Conservation (phyloP, 2,888 invertebrate species). For the Drosophila nigricruria region DNA sequence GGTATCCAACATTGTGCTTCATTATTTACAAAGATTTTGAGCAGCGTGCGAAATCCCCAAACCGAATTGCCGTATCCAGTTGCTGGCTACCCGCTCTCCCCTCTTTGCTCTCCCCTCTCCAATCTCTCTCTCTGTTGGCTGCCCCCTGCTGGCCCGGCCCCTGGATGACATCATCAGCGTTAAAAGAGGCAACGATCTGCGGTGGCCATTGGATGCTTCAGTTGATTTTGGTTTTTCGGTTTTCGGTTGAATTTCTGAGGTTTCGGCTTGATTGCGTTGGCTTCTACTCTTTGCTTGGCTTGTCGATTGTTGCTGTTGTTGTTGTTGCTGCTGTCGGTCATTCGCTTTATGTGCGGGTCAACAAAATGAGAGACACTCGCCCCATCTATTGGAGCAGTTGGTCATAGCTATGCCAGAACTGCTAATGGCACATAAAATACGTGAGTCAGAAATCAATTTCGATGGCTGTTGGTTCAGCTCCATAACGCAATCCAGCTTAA, state of each 20-base stretch:
- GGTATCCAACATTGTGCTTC: slow-evolving; percentile 34
- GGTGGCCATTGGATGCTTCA: slow-evolving; percentile 60
- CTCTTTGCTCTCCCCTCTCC: too few relatives aligned
- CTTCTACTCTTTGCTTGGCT: slow-evolving; percentile 38
- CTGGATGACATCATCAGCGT: slow-evolving; percentile 69
- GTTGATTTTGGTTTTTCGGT: slow-evolving; percentile 35
- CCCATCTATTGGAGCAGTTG: slow-evolving; percentile 9
- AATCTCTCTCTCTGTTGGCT: not conserved
- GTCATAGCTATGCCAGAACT: slow-evolving; percentile 16
- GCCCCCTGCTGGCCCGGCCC: slow-evolving; percentile 16
- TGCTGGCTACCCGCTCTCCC: slow-evolving; percentile 16
- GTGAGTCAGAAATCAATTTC: slow-evolving; percentile 45
- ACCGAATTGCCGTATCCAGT: slow-evolving; percentile 52
- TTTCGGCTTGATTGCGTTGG: slow-evolving; percentile 52
- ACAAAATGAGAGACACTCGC: slow-evolving; percentile 8
- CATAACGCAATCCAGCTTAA: slow-evolving; percentile 21
- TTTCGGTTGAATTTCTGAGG: slow-evolving; percentile 51
- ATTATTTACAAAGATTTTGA: slow-evolving; percentile 52
- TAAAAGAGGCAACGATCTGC: slow-evolving; percentile 55
- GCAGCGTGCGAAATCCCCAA: slow-evolving; percentile 69
- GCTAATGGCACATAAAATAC: slow-evolving; percentile 42
- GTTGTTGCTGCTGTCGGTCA: slow-evolving; percentile 37
- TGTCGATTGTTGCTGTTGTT: slow-evolving; percentile 19
- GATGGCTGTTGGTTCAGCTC: slow-evolving; percentile 5
- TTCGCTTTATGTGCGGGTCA: slow-evolving; percentile 60